These are phyloP conservation scores for Pseudorasbora parva DNA, from an alignment of 2,113 vertebrate genomes.

Conservation along the genomic window DNA sequence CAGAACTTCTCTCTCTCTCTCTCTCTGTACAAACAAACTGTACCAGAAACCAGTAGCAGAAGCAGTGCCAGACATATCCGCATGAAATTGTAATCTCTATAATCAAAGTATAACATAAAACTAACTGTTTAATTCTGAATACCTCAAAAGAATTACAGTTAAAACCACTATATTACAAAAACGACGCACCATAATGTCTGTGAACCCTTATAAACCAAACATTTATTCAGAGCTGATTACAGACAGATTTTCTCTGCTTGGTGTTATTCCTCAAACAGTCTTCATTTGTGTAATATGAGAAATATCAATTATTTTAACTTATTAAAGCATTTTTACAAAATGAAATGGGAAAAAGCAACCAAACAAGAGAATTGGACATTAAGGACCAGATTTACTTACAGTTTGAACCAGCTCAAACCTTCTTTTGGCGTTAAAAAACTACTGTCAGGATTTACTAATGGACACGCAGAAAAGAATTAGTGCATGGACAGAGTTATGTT, in stretches of 20 bases:
- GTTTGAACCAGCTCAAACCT: no score
- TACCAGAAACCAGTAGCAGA: background rate
- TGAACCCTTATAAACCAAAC: background rate
- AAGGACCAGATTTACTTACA: no score
- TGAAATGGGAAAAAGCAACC: no score
- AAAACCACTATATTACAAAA: conserved; percentile 40
- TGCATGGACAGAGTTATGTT: no score
- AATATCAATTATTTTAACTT: no score
- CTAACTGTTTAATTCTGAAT: background rate
- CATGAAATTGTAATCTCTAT: background rate
- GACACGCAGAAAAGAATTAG: no score
- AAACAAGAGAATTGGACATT: background rate
- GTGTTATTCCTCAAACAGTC: background rate
- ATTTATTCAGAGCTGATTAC: background rate
- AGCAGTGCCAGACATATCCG: background rate
- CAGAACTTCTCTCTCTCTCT: conserved; percentile 10
- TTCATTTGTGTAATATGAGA: background rate
- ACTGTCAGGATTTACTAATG: no score
- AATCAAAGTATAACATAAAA: conserved; percentile 11
- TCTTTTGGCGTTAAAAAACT: no score
- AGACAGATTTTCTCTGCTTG: conserved; percentile 1
- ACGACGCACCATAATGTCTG: conserved; percentile 53
- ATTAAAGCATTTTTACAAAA: background rate
- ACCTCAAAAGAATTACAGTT: conserved; percentile 45
- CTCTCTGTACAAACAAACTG: conserved; percentile 16